Base-by-base conservation (phyloP, 2,113 vertebrate genomes). In the Pygoscelis antarcticus region DNA sequence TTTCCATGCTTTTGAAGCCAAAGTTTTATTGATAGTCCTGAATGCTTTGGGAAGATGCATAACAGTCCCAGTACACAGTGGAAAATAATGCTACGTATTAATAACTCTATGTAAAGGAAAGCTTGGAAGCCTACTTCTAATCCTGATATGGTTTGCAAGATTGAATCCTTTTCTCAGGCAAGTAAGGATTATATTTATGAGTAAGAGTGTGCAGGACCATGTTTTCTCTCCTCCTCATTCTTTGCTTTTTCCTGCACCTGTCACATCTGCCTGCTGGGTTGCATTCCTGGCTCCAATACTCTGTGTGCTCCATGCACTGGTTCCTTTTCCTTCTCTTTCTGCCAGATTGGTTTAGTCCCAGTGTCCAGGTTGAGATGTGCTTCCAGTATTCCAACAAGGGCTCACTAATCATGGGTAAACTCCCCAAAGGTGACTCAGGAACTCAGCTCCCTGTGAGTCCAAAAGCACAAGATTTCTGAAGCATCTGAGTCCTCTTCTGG, bases 101-200 rank as follows among this genome's bases (percentile, higher is more conserved):
- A 36, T 84, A 68, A 15, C 30, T 51, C 25, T 51, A 2, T 42
- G 21, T 77, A 60, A 81, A 86, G 85, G 80, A 70, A 89, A 81
- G 51, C 2, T 6, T 69, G 86, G 88, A 83, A 92, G 26, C n/a
- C 70, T 83, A 23, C 78, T 89, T 47, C 68, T 72, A 62, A 77
- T 77, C 62, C 70, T 80, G 32, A 47, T 11, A 34, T 0, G 0
- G 29, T 90, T 90, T 91, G 47, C 64, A 82, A 81, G 83, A 66
- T 9, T 70, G 68, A 90, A 75, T 89, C 23, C 25, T 78, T 83
- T 81, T 71, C 80, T 75, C 71, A 60, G 90, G 80, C 71, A 94
- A 93, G 60, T 57, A 76, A 75, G 52, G 69, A 71, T 34, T 90
- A 8, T n/a, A 66, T 62, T 58, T 93, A 47, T 83, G n/a, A 77